Evolutionary conservation across 92 coral and sea anemone species (phyloP).

Genomic region (Blastomussa wellsi): DNA sequence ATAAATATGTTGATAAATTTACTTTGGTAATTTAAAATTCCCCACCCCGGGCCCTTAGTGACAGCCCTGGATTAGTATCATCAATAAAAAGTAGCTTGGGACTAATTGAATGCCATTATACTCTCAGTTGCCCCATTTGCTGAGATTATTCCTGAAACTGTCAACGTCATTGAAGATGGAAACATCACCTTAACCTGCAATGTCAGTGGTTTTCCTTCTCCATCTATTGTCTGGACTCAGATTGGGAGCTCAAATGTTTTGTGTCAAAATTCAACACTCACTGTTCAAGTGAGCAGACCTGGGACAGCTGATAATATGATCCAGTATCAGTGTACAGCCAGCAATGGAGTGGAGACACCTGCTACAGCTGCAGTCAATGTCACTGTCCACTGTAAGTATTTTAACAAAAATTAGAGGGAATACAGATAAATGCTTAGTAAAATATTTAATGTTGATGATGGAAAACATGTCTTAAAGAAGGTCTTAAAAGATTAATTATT

Average conservation of each 20-base stretch:
- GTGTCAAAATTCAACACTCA: neutral
- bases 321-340: too few relatives aligned
- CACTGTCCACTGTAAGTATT: neutral
- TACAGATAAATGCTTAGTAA: too few relatives aligned
- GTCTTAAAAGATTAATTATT: too few relatives aligned
- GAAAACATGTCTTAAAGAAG: too few relatives aligned
- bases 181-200: slow-evolving; percentile 13
- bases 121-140: slow-evolving; percentile 16
- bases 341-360: slow-evolving; percentile 31
- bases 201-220: slow-evolving; percentile 16
- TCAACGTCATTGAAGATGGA: slow-evolving; percentile 9
- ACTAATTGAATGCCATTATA: neutral
- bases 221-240: neutral
- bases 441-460: too few relatives aligned
- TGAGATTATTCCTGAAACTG: neutral
- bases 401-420: too few relatives aligned
- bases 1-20: too few relatives aligned
- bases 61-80: too few relatives aligned
- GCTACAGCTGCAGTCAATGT: neutral
- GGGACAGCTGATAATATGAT: too few relatives aligned
- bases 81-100: too few relatives aligned
- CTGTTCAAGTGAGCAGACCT: neutral
- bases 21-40: too few relatives aligned
- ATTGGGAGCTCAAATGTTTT: neutral
- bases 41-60: too few relatives aligned